Evolutionary conservation across 2,888 invertebrate species (phyloP).

Genomic region (Agrochola lota): DNA sequence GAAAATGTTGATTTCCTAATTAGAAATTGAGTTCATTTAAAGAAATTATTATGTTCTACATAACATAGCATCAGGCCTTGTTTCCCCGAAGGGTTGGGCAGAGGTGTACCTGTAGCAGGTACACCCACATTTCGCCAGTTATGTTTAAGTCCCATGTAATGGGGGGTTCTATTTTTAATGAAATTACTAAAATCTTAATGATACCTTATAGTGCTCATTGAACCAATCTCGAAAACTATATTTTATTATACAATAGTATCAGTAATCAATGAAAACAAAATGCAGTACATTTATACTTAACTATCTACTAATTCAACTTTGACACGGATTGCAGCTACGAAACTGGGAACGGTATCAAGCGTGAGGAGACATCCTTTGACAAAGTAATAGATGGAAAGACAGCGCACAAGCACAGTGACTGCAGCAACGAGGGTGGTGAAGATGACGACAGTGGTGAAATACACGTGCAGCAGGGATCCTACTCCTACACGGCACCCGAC

Average conservation of each 20-base stretch:
- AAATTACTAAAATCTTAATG: background rate
- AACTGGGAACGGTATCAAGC: conserved; percentile 94
- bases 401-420: conserved; percentile 80
- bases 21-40: background rate
- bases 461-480: conserved; percentile 92
- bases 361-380: conserved; percentile 93
- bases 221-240: background rate
- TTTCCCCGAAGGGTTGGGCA: no score
- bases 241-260: background rate
- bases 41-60: no score
- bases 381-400: conserved; percentile 88
- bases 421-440: conserved; percentile 88
- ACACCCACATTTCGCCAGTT: no score
- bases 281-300: background rate
- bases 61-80: no score
- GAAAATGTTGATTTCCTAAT: background rate
- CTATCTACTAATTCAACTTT: background rate
- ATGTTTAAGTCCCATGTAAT: no score
- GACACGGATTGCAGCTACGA: conserved; percentile 91
- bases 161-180: background rate
- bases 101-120: no score
- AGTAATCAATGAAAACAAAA: background rate
- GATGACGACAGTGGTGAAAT: conserved; percentile 90
- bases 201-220: background rate
- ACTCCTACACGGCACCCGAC: conserved; percentile 93